Base-by-base conservation (phyloP, 37 sponge, comb jelly and placozoan genomes). In the Crambe crambe region DNA sequence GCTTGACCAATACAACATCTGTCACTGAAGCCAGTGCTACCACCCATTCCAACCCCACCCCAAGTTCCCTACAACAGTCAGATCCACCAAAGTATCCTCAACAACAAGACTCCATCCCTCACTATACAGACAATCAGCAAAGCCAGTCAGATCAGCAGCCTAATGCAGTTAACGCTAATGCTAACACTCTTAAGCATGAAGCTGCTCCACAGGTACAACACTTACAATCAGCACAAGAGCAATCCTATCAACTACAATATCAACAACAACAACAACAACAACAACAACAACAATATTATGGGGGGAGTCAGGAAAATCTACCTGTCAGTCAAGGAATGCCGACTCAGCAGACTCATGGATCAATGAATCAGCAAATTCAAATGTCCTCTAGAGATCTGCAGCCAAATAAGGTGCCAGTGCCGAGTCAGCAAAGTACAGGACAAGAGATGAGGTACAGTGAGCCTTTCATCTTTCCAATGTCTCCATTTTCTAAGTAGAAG, bases 321-420 rank as follows among this genome's bases (percentile, higher is more conserved):
- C n/a, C n/a, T n/a, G n/a, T n/a, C n/a, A 39, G 15, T 18, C 71
- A 41, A 40, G 22, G 38, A 41, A 61, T 21, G 15, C n/a, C 71
- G 21, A 40, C 38, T 70, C 71, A 70, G 71, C 71, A 37, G 71
- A 70, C 3, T 32, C 37, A 70, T 61, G 63, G 6, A 23, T 15
- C 10, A 47, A 47, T 47, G 51, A 47, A 12, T 70, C 71, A 70
- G 71, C 71, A 37, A 37, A 70, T 8, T 32, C 37, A 70, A 20
- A 21, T 8, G 5, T 15, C 10, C 6, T 15, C 12, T 6, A 47
- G 51, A 47, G 6, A 47, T 6, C 12, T 15, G 10, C 51, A 47
- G 51, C 10, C 12, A 15, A 47, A 12, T 47, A 47, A 15, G 51
- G 12, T 47, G 51, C 51, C 6, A 6, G 12, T 47, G 12, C 51